Conservation (phyloP, 2,888 invertebrate genomes). For the Siphonodentalium dalli region DNA sequence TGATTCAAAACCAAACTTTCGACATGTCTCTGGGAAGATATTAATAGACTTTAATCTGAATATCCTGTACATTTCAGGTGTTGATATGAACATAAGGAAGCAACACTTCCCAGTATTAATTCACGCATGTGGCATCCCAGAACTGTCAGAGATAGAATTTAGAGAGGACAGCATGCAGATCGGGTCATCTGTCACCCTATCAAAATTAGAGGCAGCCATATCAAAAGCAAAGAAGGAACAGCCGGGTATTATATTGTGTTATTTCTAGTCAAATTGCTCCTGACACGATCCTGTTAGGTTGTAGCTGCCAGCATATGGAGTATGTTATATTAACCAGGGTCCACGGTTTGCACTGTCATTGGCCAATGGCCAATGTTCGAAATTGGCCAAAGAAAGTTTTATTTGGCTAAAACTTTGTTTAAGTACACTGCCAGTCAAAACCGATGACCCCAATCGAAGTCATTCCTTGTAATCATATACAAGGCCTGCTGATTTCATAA, state of each 20-base stretch:
- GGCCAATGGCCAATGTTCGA: no score
- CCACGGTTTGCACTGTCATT: no score
- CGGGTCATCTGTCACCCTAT: conserved; percentile 80
- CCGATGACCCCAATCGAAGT: no score
- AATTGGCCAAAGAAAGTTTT: no score
- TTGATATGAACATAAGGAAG: conserved; percentile 87
- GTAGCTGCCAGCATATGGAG: no score
- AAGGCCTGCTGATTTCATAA: no score
- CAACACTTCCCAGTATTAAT: conserved; percentile 76
- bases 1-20: neutral
- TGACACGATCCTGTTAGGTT: no score
- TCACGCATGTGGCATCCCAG: conserved; percentile 73
- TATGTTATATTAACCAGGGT: no score
- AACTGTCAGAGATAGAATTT: conserved; percentile 72
- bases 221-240: conserved; percentile 45
- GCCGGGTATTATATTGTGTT: conserved; percentile 59
- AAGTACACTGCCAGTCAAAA: no score
- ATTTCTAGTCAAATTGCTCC: no score
- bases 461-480: no score
- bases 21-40: neutral
- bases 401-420: no score
- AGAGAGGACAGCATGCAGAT: conserved; percentile 71
- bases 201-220: conserved; percentile 72
- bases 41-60: neutral
- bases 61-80: conserved; percentile 65